Base-by-base conservation (phyloP, 2,797 vertebrate species). In the Coendou prehensilis region DNA sequence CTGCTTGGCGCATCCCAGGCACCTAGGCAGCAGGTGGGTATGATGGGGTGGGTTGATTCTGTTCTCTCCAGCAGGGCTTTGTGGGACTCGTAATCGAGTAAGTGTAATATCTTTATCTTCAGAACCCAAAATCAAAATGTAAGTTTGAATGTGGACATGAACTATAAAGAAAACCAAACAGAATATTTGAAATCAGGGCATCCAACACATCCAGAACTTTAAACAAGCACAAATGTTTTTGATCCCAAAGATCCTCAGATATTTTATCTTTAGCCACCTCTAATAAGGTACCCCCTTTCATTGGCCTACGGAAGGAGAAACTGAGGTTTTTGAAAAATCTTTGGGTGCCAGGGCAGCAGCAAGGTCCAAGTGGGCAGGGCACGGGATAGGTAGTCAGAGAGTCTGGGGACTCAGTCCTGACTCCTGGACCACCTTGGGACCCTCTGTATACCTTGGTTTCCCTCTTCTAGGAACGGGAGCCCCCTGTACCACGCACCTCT, bases 151-250 rank as follows among this genome's bases (percentile, higher is more conserved):
- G 84, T 41, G 28, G 56, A 69, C 3, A 15, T 14, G 33, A 63
- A 76, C 37, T 82, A 81, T 20, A 67, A 69, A 89, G 41, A 37
- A 5, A 6, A 41, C 50, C 18, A 71, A 69, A 59, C 26, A 67
- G 73, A 89, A 45, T 61, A 73, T 79, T 80, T 86, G 69, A 76
- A 91, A 81, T 30, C 41, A 93, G 75, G 59, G 18, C 59, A 75
- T 52, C 59, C 0, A 50, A 15, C 17, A 63, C 61, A 63, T 37
- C 56, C 11, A 75, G 83, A 59, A 37, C 22, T n/a, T 50, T 64
- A 56, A 81, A 81, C 15, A 64, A 73, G 33, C 6, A 41, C 61
- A 81, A 20, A 33, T 22, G 15, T 81, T 80, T 52, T 37, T 30
- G 3, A 37, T 88, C 45, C 37, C 56, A 22, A 54, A 92, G 83